These are phyloP conservation scores for Liposcelis brunnea DNA, from an alignment of 2,888 invertebrate genomes.

Conservation along the genomic window DNA sequence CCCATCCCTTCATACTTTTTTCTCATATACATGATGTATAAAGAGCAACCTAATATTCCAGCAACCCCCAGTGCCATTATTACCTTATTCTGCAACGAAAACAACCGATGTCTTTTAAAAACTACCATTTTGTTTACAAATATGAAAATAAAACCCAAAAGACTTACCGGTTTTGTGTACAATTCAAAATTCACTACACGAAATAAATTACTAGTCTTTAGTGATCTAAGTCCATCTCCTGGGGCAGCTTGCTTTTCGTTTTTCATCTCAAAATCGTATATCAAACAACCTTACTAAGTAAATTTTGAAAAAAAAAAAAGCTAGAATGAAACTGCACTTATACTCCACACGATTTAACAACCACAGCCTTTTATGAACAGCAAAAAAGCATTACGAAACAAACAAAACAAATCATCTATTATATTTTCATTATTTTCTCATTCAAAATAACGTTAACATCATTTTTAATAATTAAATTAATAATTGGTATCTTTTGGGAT, in stretches of 20 bases:
- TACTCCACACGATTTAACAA: too few species aligned
- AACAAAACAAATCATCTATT: too few species aligned
- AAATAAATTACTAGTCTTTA: slow-evolving; percentile 58
- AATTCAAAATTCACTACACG: slow-evolving; percentile 75
- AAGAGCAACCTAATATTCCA: slow-evolving; percentile 53
- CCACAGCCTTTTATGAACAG: too few species aligned
- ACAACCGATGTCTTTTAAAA: neutral
- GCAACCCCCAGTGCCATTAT: slow-evolving; percentile 69
- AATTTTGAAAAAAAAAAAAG: too few species aligned
- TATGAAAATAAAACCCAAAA: neutral
- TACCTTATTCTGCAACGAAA: slow-evolving; percentile 55
- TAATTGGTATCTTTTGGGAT: too few species aligned
- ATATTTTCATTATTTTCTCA: too few species aligned
- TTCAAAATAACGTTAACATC: too few species aligned
- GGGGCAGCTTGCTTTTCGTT: slow-evolving; percentile 25
- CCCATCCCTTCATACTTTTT: slow-evolving; percentile 59
- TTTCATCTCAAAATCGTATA: neutral
- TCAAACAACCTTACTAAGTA: neutral
- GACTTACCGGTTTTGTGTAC: slow-evolving; percentile 71
- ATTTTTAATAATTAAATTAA: too few species aligned
- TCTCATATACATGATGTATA: slow-evolving; percentile 75
- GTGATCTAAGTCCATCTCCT: slow-evolving; percentile 59
- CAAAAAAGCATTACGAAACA: too few species aligned
- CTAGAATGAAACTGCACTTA: too few species aligned
- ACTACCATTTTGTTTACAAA: neutral